Evolutionary conservation across 1,140 invertebrate species (phyloP).

Genomic region (Ladona fulva): DNA sequence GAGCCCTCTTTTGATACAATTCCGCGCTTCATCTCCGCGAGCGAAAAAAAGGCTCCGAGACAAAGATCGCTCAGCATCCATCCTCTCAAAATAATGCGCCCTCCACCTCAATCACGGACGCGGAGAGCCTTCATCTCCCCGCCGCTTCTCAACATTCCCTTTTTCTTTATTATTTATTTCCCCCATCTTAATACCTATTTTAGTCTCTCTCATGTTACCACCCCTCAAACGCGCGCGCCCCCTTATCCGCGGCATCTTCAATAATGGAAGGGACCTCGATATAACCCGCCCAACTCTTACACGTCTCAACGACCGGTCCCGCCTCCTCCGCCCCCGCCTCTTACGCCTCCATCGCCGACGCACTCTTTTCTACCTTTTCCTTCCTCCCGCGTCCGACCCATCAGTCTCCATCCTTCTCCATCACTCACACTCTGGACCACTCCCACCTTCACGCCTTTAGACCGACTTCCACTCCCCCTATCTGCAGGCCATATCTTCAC

Average conservation of each 20-base stretch:
- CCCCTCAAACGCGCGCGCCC: not conserved
- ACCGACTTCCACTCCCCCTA: not conserved
- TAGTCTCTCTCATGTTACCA: not conserved
- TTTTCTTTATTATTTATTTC: not conserved
- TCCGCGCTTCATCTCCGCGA: too few relatives aligned
- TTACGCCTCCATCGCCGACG: not conserved
- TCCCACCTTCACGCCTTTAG: not conserved
- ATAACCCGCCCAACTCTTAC: not conserved
- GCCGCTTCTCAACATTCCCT: not conserved
- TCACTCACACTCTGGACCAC: not conserved
- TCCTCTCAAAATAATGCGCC: not conserved
- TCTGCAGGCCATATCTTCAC: not conserved
- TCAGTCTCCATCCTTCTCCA: not conserved
- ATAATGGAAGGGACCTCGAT: not conserved
- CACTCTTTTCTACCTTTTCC: not conserved
- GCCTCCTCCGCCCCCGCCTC: not conserved
- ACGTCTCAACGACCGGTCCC: not conserved
- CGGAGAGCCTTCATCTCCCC: not conserved
- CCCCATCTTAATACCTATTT: not conserved
- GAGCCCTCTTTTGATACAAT: too few relatives aligned
- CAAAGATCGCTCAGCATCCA: too few relatives aligned
- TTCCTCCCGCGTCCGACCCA: not conserved
- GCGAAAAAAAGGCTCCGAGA: too few relatives aligned
- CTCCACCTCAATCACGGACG: not conserved
- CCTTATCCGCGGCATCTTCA: not conserved